Base-by-base conservation (phyloP, 2,797 vertebrate genomes). In the Poeciliopsis presidionis region DNA sequence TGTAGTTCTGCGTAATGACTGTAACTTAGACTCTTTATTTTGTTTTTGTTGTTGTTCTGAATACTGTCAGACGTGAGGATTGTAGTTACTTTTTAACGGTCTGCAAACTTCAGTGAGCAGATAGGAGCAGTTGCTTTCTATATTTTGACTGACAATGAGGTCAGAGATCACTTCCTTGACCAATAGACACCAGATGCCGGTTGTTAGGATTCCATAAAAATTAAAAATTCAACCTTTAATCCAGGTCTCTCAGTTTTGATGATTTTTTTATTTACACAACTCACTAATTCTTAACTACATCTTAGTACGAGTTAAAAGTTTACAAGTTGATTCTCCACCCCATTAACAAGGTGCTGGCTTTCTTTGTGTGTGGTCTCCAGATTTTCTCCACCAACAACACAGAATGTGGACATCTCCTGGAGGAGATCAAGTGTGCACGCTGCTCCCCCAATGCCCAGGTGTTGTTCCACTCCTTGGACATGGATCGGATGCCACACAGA, bases 301-400 rank as follows among this genome's bases (percentile, higher is more conserved):
- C 73, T 33, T 1, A 73, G 49, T 65, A 73, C 69, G 75, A 79
- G 45, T 55, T 77, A 47, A 82, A 53, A 69, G 39, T 43, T 69
- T 69, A 43, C 7, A 86, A 86, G 72, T 72, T 79, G 85, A 87
- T 76, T 75, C 46, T 59, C 69, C n/a, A 47, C 59, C 14, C 2
- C 84, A 88, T 82, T 90, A 91, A 91, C 86, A 85, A 83, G 67
- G 55, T 81, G 22, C 67, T 55, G 74, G 59, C 59, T 83, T 71
- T 86, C 83, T 73, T 87, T 91, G 84, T 67, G 77, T 93, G 89
- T 92, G 90, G 83, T 93, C 88, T 87, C 87, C 96, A 99, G 98
- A 96, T 98, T 94, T 97, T 98, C 95, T 97, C 97, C 93, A 96
- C 96, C 95, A 99, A 99, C 95, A 98, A 97, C 95, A 99, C 98